Conservation (phyloP, 2,888 invertebrate genomes). For the Galeopsomyia nigrocyanea region DNA sequence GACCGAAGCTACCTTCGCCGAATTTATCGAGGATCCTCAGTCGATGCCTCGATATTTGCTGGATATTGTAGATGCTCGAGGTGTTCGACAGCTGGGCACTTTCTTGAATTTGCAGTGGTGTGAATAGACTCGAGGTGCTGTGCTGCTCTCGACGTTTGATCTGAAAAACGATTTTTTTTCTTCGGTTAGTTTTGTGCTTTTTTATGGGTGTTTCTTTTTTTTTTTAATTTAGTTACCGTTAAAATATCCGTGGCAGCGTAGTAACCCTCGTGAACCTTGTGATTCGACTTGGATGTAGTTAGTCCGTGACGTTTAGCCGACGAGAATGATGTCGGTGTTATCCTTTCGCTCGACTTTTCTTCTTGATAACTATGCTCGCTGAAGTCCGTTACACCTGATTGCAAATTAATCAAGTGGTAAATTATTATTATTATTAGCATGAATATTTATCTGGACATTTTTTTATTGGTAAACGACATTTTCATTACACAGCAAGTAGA, state of each 20-base stretch:
- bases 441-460: no score
- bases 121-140: slow-evolving; percentile 79
- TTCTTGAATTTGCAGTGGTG: slow-evolving; percentile 82
- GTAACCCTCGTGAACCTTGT: slow-evolving; percentile 73
- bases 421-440: no score
- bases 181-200: background rate
- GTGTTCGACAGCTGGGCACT: slow-evolving; percentile 58
- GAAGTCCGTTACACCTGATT: slow-evolving; percentile 69
- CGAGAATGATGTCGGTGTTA: slow-evolving; percentile 55
- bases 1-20: slow-evolving; percentile 90
- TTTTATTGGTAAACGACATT: no score
- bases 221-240: slow-evolving; percentile 69
- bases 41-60: slow-evolving; percentile 82
- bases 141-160: slow-evolving; percentile 77
- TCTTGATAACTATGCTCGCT: slow-evolving; percentile 73
- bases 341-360: slow-evolving; percentile 60
- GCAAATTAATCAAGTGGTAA: slow-evolving; percentile 14
- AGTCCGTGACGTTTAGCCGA: slow-evolving; percentile 57
- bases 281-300: slow-evolving; percentile 57
- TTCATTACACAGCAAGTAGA: no score
- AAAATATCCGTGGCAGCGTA: slow-evolving; percentile 86
- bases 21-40: slow-evolving; percentile 87
- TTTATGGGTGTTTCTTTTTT: background rate
- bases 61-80: slow-evolving; percentile 60
- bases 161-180: slow-evolving; percentile 60